A percentile compares a stretch with the other conserved stretches of the same genome.
phyloP scores from a whole-genome alignment of 2,888 invertebrate genomes.

The Leptinotarsa peninsularis region DNA sequence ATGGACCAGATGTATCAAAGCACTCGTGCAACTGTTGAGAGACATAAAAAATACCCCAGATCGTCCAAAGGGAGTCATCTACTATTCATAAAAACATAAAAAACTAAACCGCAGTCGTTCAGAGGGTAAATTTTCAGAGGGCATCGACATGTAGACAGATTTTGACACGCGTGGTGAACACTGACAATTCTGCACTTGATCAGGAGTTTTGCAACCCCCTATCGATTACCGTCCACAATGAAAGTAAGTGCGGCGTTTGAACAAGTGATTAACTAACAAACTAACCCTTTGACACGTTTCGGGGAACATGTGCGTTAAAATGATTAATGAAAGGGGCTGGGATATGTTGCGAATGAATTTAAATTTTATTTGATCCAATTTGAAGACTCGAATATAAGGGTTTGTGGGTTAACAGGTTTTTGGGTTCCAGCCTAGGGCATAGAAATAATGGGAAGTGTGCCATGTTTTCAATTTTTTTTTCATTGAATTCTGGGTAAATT shows the following conservation, averaged over 20 bases:
- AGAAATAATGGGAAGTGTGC: not conserved
- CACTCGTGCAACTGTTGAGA: constrained; percentile 59
- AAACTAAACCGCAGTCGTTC: constrained; percentile 47
- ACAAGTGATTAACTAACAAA: constrained; percentile 46
- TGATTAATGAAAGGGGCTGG: constrained; percentile 18
- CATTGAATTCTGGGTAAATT: too few species aligned
- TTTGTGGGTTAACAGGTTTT: constrained; percentile 8
- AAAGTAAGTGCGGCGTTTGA: constrained; percentile 36
- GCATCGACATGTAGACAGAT: constrained; percentile 49
- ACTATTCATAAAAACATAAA: constrained; percentile 56
- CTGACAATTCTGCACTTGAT: constrained; percentile 60
- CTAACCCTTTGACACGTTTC: constrained; percentile 53
- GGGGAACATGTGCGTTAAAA: constrained; percentile 50
- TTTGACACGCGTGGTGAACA: constrained; percentile 50
- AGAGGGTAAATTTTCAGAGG: constrained; percentile 46
- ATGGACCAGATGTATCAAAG: constrained; percentile 48
- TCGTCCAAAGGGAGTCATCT: constrained; percentile 51
- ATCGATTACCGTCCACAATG: constrained; percentile 34
- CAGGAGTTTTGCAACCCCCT: constrained; percentile 51
- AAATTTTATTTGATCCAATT: constrained; percentile 19
- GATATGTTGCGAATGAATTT: constrained; percentile 20
- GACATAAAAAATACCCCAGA: constrained; percentile 54
- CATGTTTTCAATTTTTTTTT: too few species aligned
- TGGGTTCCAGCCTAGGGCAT: not conserved
- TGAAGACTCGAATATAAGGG: not conserved